Evolutionary conservation across 2,888 invertebrate species (phyloP), one percentile per base, ranked within the genome.

Genomic region (Nymphalis urticae): DNA sequence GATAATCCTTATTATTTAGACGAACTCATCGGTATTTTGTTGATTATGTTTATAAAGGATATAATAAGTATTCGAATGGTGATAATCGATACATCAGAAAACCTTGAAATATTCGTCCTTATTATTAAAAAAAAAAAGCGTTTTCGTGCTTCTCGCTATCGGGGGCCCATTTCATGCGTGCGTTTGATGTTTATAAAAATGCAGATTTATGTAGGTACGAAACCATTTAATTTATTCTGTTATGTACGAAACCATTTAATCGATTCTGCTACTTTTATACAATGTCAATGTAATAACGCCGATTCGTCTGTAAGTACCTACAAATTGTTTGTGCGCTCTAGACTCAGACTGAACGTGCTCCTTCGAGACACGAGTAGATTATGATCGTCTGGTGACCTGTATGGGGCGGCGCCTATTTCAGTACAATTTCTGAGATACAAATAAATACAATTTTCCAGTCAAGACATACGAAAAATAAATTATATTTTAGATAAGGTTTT

Each of bases 1-100:
- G 68, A 54, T 68, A 68, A 71, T 71, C 62, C 62, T 13, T n/a
- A 59, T 65, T 65, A 54, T 66, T 47, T 42, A 27, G 47, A 62
- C 32, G 53, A 16, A 24, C 10, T 42, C 42, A 42, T 42, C 42
- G 42, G 13, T 42, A 42, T 42, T 42, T 42, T 13, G 42, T 13
- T 42, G 42, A 42, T 42, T 42, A 42, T 13, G 42, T 13, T 13
- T 42, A 42, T 42, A 1, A 42, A 42, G 42, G 10, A 42, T 42
- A 13, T 42, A 4, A 42, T 13, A 42, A 42, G 1, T 42, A 42
- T 13, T 42, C 4, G 13, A 42, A 42, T 42, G 42, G 42, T 13
- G 42, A 42, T 42, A 42, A 42, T 42, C 42, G 42, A 2, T 42
- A 42, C 42, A 42, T 42, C 42, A 42, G 42, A 42, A 42, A 13